Base-by-base conservation (phyloP, 1,140 invertebrate genomes). In the Drosophila dunni region DNA sequence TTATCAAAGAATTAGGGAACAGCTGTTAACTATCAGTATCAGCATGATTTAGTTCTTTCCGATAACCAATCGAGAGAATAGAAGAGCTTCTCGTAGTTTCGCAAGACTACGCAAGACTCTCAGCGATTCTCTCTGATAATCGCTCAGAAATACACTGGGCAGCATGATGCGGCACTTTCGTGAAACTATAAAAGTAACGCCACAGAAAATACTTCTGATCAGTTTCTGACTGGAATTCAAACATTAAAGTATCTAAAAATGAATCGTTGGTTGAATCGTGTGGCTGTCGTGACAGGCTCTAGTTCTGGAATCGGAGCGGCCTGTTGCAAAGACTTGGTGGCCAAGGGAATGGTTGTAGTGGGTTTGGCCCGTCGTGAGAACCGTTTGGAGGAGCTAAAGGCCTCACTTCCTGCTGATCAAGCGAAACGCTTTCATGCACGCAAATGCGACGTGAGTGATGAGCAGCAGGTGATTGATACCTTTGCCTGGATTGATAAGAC, bases 401-500 rank as follows among this genome's bases (percentile, higher is more conserved):
- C 34, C 62, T 79, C 45, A 13, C 64, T 74, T 63, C 78, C 91
- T 0, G 56, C 74, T 8, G 80, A 86, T 29, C 73, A 81, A 57
- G 90, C 83, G 7, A 92, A 91, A 8, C 91, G 93, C 50, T 91
- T 94, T 7, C 81, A 93, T 66, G 73, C 93, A 0, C 74, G 94
- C 6, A 81, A 93, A 69, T 94, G 94, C 56, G 96, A 97, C 85
- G 81, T 97, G 0, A 93, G 93, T 1, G 94, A 95, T 11, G 94
- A 95, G 79, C 93, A 94, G 8, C 94, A 96, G 1, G 94, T 97
- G 36, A 78, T 94, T 9, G 91, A 92, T 5, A 93, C 95, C 36
- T 97, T 97, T 81, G 80, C 94, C 61, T 94, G 94, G 93, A 93
- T 95, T 24, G 93, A 94, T 24, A 86, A 93, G 6, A 93, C 93